Base-by-base conservation (phyloP, 2,797 vertebrate genomes). In the Paratrypauchen microcephalus region DNA sequence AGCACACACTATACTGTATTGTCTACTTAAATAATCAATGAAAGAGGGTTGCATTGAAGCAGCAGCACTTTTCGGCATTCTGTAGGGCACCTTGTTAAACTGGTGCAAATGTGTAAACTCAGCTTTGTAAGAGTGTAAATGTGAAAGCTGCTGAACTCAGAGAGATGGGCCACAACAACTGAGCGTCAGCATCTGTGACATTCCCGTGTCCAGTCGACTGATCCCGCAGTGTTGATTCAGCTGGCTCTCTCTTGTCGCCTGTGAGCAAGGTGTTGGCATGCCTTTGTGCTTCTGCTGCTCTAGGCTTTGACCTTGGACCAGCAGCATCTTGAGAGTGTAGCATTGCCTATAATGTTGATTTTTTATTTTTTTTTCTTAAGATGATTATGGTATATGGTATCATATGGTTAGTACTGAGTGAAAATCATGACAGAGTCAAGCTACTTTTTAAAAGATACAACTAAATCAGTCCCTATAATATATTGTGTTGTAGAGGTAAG, bases 221-320 rank as follows among this genome's bases (percentile, higher is more conserved):
- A 92, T 92, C 91, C 87, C 76, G 48, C 68, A 66, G 69, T 93
- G 91, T 91, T 93, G 88, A 89, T 90, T 89, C 92, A 93, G 91
- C 89, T 93, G 90, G 79, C 71, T 39, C 70, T 50, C n/a, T n/a
- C 56, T 60, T 57, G 16, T 65, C 72, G 82, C 78, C 80, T 86
- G 83, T 86, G 86, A 89, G 81, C 78, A 71, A 68, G 71, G 47
- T 65, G 81, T 78, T 77, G 84, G 70, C 82, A 81, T 88, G 82
- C 69, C 21, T 60, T 77, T 82, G 84, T 82, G 78, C 70, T 64
- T 78, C 50, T 71, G 71, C 83, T 36, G 56, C 69, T 47, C n/a
- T 63, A 72, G 41, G 76, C 56, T 88, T 87, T 90, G 89, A 92
- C 90, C 91, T 92, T 92, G 87, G 80, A 78, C 84, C 52, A 54